A percentile compares a stretch with the other conserved stretches of the same genome.
Conservation (phyloP, 1,140 invertebrate species). For the Drosophila lacteicornis region DNA sequence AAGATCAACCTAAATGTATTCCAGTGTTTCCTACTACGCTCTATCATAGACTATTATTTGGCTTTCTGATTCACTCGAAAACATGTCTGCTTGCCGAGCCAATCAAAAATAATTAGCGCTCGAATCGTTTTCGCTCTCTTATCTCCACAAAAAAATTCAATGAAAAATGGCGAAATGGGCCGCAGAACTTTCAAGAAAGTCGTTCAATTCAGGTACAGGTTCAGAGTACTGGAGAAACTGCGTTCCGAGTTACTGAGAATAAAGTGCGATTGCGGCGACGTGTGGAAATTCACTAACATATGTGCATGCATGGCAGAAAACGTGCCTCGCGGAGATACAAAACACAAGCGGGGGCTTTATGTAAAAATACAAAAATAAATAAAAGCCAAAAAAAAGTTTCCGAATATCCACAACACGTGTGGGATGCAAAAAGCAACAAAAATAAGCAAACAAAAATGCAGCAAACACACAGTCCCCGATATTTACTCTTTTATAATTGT, state of each 20-base stretch:
- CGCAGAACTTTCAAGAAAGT: conserved; percentile 46
- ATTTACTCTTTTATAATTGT: conserved; percentile 36
- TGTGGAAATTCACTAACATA: conserved; percentile 9
- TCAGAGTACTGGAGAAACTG: not conserved
- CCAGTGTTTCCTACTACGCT: conserved; percentile 31
- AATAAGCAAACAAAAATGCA: conserved; percentile 13
- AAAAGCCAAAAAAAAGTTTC: not conserved
- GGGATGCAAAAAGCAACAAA: conserved; percentile 26
- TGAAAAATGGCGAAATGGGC: conserved; percentile 42
- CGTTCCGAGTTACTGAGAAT: conserved; percentile 4
- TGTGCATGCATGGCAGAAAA: conserved; percentile 22
- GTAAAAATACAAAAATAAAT: conserved; percentile 2
- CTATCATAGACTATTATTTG: conserved; percentile 19
- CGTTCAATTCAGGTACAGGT: not conserved
- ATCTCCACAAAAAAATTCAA: conserved; percentile 28
- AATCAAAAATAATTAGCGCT: conserved; percentile 52
- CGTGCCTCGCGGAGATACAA: conserved; percentile 25
- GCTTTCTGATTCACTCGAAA: conserved; percentile 37
- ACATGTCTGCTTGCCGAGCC: conserved; percentile 47
- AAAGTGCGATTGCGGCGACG: conserved; percentile 13
- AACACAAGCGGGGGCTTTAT: conserved; percentile 4
- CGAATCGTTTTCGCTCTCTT: conserved; percentile 17
- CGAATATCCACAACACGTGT: conserved; percentile 33
- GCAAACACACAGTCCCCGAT: conserved; percentile 14
- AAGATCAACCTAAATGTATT: conserved; percentile 18